Conservation (phyloP, 2,113 vertebrate species). For the Neopipo cinnamomea region DNA sequence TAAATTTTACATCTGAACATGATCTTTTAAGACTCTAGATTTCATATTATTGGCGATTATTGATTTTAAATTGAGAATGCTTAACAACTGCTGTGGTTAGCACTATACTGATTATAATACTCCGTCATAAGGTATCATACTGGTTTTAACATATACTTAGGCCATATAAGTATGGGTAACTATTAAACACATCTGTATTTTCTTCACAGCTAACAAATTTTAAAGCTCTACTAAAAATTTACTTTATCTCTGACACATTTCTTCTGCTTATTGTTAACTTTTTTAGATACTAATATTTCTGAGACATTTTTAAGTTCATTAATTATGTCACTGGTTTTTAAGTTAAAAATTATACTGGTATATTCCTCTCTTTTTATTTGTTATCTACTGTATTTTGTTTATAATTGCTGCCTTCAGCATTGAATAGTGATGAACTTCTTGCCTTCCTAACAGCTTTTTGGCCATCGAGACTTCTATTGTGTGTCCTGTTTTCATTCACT, state of each 20-base stretch:
- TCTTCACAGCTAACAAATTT: neutral
- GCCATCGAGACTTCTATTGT: neutral
- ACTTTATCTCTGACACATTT: rapidly evolving
- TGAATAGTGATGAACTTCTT: neutral
- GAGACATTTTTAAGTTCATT: neutral
- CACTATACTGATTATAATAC: neutral
- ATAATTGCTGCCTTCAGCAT: neutral
- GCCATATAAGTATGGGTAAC: neutral
- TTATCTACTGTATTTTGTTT: neutral
- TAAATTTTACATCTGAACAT: neutral
- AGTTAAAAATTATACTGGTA: too few relatives aligned
- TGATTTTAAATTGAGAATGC: neutral
- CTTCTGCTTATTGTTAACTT: neutral
- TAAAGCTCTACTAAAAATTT: neutral
- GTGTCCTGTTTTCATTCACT: neutral
- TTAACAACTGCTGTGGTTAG: neutral
- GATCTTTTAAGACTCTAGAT: neutral
- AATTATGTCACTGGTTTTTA: neutral
- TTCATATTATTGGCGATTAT: neutral
- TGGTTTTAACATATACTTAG: neutral
- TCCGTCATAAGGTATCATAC: neutral
- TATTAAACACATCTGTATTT: neutral
- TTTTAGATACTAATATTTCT: neutral
- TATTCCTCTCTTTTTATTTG: neutral
- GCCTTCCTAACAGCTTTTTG: neutral